A percentile compares a stretch with the other conserved stretches of the same genome.
These are phyloP conservation scores for Griposia aprilina DNA, from an alignment of 2,888 invertebrate genomes.

Conservation along the genomic window DNA sequence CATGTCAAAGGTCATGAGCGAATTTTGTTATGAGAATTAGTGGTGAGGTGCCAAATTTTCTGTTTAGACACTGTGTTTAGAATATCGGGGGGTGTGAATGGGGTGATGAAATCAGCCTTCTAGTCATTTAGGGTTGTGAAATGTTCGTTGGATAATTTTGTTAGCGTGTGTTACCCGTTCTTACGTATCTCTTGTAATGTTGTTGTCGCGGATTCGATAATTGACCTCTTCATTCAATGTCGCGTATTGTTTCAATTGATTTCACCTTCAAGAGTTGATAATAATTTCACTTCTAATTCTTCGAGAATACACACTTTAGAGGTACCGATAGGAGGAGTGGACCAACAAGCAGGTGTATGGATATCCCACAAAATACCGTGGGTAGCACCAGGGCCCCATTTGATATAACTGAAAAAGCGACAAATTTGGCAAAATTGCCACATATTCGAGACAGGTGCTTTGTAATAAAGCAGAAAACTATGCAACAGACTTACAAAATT, in stretches of 20 bases:
- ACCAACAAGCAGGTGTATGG: background rate
- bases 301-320: background rate
- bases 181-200: slow-evolving; percentile 83
- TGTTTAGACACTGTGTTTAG: slow-evolving; percentile 61
- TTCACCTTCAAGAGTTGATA: slow-evolving; percentile 69
- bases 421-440: background rate
- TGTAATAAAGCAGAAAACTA: background rate
- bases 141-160: slow-evolving; percentile 82
- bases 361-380: background rate
- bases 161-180: slow-evolving; percentile 82
- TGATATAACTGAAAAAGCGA: background rate
- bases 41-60: slow-evolving; percentile 76
- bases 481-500: background rate
- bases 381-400: too few species aligned
- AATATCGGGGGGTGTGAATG: slow-evolving; percentile 80
- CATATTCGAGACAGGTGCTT: background rate
- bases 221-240: slow-evolving; percentile 83
- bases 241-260: slow-evolving; percentile 76
- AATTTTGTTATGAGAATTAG: slow-evolving; percentile 81
- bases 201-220: slow-evolving; percentile 81
- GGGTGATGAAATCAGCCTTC: slow-evolving; percentile 85
- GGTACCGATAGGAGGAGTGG: too few species aligned
- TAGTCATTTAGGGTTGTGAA: slow-evolving; percentile 81
- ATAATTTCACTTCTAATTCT: slow-evolving; percentile 39
- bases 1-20: slow-evolving; percentile 78